Percentiles rank a stretch among this genome's conserved stretches.
Evolutionary conservation across 2,113 vertebrate genomes (phyloP).

Genomic region (Trematomus loennbergii): DNA sequence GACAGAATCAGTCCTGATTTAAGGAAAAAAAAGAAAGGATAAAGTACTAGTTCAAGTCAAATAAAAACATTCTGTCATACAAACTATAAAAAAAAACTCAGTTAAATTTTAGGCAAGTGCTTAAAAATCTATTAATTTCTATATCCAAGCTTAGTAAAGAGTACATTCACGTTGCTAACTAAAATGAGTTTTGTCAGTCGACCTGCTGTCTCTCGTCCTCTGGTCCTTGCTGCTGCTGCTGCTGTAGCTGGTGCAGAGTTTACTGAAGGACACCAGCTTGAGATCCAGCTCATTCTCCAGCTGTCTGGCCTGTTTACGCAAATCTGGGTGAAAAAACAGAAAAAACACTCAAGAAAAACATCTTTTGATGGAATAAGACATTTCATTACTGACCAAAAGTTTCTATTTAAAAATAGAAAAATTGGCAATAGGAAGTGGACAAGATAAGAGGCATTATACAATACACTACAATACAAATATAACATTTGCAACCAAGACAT

Average conservation of each 20-base stretch:
- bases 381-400: too few relatives aligned
- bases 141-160: background rate
- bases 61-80: background rate
- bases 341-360: background rate
- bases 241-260: constrained; percentile 95
- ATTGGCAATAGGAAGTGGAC: background rate
- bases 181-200: background rate
- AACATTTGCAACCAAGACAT: too few relatives aligned
- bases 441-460: background rate
- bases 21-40: background rate
- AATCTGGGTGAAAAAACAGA: constrained; percentile 79
- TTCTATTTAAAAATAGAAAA: background rate
- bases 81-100: background rate
- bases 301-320: constrained; percentile 95
- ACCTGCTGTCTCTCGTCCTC: constrained; percentile 58
- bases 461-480: too few relatives aligned
- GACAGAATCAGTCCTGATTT: constrained; percentile 90
- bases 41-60: background rate
- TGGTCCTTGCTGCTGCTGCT: constrained; percentile 55
- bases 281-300: constrained; percentile 97
- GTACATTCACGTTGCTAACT: background rate
- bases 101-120: background rate
- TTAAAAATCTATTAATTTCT: background rate
- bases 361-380: background rate
- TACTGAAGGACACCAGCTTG: constrained; percentile 98